Percentiles rank a stretch among this genome's conserved stretches.
Evolutionary conservation across 2,113 vertebrate genomes (phyloP).

Genomic region (Gymnobelideus leadbeateri): DNA sequence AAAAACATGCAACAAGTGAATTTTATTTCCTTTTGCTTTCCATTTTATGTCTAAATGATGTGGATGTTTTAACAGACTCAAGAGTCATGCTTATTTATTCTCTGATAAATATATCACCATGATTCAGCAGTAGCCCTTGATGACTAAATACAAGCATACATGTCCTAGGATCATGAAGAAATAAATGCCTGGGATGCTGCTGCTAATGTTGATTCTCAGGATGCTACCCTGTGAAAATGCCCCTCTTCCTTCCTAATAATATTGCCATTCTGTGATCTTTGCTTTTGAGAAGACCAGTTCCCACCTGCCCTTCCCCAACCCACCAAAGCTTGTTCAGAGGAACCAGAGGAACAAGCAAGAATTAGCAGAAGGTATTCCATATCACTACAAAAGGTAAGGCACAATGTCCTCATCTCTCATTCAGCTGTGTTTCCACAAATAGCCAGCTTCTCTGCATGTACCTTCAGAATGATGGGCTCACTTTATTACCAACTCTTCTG

Average conservation of each 20-base stretch:
- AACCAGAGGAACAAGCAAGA: neutral
- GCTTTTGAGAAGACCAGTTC: neutral
- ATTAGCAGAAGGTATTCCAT: neutral
- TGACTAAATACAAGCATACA: neutral
- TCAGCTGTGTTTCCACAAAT: neutral
- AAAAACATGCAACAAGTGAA: slow-evolving; percentile 18
- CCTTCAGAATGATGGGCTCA: neutral
- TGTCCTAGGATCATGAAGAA: neutral
- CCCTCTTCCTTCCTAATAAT: neutral
- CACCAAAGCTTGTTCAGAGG: neutral
- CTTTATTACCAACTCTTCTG: neutral
- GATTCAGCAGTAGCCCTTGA: neutral
- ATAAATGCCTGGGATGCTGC: neutral
- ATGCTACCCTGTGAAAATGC: neutral
- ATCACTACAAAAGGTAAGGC: neutral
- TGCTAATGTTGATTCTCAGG: neutral
- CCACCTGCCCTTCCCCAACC: neutral
- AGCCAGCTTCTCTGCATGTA: neutral
- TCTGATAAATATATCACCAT: slow-evolving; percentile 12
- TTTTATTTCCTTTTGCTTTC: slow-evolving; percentile 16
- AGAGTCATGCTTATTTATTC: neutral
- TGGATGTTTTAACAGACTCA: slow-evolving; percentile 8
- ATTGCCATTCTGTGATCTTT: neutral
- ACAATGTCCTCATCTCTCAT: neutral
- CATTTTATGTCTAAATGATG: slow-evolving; percentile 3